These are phyloP conservation scores for Haliclona indistincta DNA, from an alignment of 37 sponge, comb jelly and placozoan species.

Conservation along the genomic window DNA sequence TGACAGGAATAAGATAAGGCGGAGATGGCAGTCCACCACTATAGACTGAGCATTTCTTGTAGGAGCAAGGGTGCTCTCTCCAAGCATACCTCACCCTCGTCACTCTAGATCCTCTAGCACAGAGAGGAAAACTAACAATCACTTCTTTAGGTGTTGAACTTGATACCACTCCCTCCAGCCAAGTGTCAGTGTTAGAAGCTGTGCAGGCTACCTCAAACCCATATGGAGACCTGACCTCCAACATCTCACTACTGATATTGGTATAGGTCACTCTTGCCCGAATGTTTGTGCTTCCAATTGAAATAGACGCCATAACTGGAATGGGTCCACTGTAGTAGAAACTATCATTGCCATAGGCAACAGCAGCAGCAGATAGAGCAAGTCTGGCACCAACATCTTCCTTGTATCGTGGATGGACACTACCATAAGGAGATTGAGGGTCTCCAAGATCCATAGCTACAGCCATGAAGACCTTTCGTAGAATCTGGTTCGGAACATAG, in stretches of 20 bases:
- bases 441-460: constrained; percentile 81
- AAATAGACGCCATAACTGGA: constrained; percentile 12
- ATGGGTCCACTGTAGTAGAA: constrained; percentile 52
- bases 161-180: background rate
- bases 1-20: constrained; percentile 7
- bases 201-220: constrained; percentile 8
- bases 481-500: constrained; percentile 47
- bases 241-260: background rate
- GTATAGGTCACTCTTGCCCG: background rate
- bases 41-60: constrained; percentile 27
- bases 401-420: constrained; percentile 71
- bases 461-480: constrained; percentile 80
- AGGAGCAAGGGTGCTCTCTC: constrained; percentile 20
- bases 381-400: constrained; percentile 57
- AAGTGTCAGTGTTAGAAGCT: background rate
- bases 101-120: background rate
- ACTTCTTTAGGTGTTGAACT: background rate
- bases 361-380: constrained; percentile 30
- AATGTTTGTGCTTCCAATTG: background rate
- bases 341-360: constrained; percentile 20
- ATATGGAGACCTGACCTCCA: background rate
- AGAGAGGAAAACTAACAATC: background rate
- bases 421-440: constrained; percentile 67
- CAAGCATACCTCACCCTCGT: constrained; percentile 21
- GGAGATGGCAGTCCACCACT: constrained; percentile 25